Base-by-base conservation (phyloP, 2,113 vertebrate genomes). In the Phylloscopus whistleri region DNA sequence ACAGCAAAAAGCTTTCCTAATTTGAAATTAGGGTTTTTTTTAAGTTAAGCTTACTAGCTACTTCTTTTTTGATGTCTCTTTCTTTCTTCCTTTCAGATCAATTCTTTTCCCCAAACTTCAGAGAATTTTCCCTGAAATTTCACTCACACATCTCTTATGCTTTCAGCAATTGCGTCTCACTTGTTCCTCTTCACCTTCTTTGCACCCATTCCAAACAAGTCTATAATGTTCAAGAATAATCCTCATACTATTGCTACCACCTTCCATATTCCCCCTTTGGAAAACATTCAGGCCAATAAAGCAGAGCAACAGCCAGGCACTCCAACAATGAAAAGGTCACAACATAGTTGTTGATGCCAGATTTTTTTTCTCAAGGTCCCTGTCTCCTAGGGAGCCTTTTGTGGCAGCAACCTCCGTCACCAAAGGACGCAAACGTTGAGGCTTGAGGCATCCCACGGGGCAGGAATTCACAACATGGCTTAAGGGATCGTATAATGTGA, bases 311-410 rank as follows among this genome's bases (percentile, higher is more conserved):
- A 67, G 56, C 41, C 81, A 74, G 85, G 72, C 85, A 44, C 70
- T 87, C 51, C 19, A 83, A 8, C 1, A 21, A 87, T 85, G 66
- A 67, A 84, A 95, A 97, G 69, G 77, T 89, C 93, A 91, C 80
- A 63, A 77, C 37, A 22, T 6, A 55, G 60, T 6, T 86, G 85
- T 48, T 63, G 68, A 76, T 77, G 51, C 82, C 75, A 88, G 68
- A 52, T 56, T 37, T 87, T 87, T 94, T 89, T 95, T 92, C 95
- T 95, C 91, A 94, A 94, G 93, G 87, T 94, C 88, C 73, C n/a
- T 81, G 73, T 92, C 92, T 94, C 83, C 30, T 89, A 59, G 41
- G 67, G 67, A 87, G 79, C 66, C 90, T 93, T 95, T 85, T 80
- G 79, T 96, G 91, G 92, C 69, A 94, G 80, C 83, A 96, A 28